phyloP scores from a whole-genome alignment of 2,113 vertebrate genomes.

The Psophia crepitans region DNA sequence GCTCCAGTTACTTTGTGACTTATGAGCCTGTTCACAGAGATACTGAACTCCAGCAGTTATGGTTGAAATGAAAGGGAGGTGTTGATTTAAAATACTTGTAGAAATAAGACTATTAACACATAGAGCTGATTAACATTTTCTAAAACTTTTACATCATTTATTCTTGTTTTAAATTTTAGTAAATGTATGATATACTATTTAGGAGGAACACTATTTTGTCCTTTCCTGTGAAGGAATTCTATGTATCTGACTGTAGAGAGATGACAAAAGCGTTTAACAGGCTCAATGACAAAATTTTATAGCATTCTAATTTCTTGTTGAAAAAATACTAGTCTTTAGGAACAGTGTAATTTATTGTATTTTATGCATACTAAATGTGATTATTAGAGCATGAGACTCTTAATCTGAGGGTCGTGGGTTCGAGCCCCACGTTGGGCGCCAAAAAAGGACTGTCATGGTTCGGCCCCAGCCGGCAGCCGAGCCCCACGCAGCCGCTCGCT shows the following conservation, averaged over 20 bases:
- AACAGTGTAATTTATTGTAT: background rate
- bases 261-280: background rate
- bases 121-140: background rate
- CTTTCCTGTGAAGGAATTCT: background rate
- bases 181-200: background rate
- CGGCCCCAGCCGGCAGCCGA: too few relatives aligned
- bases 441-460: too few relatives aligned
- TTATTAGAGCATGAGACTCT: slow-evolving; percentile 91
- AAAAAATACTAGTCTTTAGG: background rate
- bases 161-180: background rate
- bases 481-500: too few relatives aligned
- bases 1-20: background rate
- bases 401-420: slow-evolving; percentile 97
- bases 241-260: background rate
- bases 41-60: background rate
- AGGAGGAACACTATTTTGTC: background rate
- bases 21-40: background rate
- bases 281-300: background rate
- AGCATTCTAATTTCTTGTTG: background rate
- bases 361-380: background rate
- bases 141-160: background rate
- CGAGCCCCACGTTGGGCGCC: background rate
- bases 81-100: background rate
- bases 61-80: background rate
- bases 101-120: background rate